phyloP scores from a whole-genome alignment of 2,888 invertebrate species.

The Lasioglossum pauxillum region DNA sequence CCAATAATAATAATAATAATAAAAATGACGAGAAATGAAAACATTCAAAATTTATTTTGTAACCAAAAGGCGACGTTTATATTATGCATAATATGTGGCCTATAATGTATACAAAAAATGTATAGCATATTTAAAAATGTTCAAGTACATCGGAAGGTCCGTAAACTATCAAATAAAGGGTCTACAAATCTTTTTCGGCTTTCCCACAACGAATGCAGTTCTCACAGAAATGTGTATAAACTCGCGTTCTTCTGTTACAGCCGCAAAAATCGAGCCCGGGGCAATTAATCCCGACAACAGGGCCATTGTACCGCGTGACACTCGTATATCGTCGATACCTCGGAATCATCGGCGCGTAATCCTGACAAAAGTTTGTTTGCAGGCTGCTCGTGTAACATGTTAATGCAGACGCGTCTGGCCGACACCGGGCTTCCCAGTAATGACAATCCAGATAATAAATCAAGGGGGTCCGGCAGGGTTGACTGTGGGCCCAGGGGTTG shows the following conservation, averaged over 20 bases:
- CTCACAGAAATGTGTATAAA: neutral
- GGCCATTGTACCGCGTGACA: slow-evolving; percentile 24
- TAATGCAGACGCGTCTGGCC: slow-evolving; percentile 68
- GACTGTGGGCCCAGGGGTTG: slow-evolving; percentile 57
- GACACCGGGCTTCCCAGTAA: slow-evolving; percentile 79
- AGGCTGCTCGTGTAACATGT: slow-evolving; percentile 69
- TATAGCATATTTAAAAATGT: neutral
- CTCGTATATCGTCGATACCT: slow-evolving; percentile 48
- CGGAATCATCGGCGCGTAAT: slow-evolving; percentile 73
- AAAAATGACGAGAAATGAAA: neutral
- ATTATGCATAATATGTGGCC: neutral
- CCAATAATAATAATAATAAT: no score
- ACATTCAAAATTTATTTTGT: neutral
- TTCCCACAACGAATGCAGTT: slow-evolving; percentile 3
- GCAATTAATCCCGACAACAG: slow-evolving; percentile 43
- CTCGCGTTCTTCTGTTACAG: neutral
- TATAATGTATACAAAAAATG: no score
- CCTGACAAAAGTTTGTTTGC: slow-evolving; percentile 77
- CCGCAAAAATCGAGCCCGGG: slow-evolving; percentile 18
- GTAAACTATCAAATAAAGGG: neutral
- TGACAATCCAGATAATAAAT: slow-evolving; percentile 82
- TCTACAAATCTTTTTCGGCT: neutral
- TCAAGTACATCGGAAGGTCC: neutral
- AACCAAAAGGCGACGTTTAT: neutral
- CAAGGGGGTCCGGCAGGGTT: slow-evolving; percentile 74